Evolutionary conservation across 2,797 vertebrate species (phyloP).

Genomic region (Hippoglossus hippoglossus): DNA sequence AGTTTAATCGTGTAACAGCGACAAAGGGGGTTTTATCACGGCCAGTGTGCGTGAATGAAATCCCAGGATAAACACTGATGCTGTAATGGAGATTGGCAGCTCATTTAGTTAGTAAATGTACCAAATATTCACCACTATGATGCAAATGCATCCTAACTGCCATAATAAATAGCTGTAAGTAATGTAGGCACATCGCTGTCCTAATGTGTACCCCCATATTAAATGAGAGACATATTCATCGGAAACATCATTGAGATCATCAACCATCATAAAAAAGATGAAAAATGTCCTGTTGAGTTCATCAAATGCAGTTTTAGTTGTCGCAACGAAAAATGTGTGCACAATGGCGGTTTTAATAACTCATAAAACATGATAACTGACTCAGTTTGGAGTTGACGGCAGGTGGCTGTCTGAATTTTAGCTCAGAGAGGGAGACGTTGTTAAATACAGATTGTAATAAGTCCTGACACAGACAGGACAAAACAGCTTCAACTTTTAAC

Average conservation of each 20-base stretch:
- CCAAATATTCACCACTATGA: constrained; percentile 50
- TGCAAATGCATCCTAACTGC: constrained; percentile 61
- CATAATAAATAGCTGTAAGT: constrained; percentile 57
- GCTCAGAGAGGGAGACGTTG: constrained; percentile 15
- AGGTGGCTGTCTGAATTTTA: constrained; percentile 13
- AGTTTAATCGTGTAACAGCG: constrained; percentile 59
- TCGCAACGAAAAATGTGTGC: constrained; percentile 33
- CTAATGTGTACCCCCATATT: constrained; percentile 42
- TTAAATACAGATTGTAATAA: background rate
- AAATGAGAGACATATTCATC: constrained; percentile 45
- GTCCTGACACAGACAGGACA: constrained; percentile 7
- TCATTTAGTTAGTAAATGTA: constrained; percentile 58
- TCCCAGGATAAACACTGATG: constrained; percentile 46
- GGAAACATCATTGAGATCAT: constrained; percentile 45
- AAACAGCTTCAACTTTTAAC: background rate
- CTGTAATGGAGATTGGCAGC: constrained; percentile 53
- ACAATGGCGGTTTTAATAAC: constrained; percentile 37
- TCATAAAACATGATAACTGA: constrained; percentile 56
- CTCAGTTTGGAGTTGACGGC: constrained; percentile 39
- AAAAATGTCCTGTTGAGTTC: constrained; percentile 37
- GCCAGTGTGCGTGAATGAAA: constrained; percentile 46
- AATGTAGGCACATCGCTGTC: constrained; percentile 31
- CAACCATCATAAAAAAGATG: constrained; percentile 47
- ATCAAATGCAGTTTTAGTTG: constrained; percentile 45
- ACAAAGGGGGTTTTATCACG: constrained; percentile 44